Conservation (phyloP, 2,113 vertebrate genomes). For the Saccopteryx bilineata region DNA sequence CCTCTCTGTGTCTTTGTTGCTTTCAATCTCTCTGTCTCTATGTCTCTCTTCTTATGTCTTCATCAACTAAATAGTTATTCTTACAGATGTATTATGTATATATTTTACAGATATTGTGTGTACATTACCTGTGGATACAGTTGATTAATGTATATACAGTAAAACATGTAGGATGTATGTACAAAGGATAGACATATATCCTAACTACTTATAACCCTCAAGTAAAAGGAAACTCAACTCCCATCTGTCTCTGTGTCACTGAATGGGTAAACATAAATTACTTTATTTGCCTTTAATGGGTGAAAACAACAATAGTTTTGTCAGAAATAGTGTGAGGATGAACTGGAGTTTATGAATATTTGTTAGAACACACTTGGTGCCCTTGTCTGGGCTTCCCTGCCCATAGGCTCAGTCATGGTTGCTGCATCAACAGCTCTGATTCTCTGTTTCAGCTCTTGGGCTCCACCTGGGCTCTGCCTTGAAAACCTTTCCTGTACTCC, state of each 20-base stretch:
- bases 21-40: neutral
- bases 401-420: neutral
- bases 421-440: neutral
- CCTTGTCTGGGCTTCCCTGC: neutral
- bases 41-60: neutral
- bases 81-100: neutral
- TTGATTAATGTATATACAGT: neutral
- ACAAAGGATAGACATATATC: neutral
- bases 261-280: neutral
- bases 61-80: constrained; percentile 8
- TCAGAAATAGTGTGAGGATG: constrained; percentile 18
- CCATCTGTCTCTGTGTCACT: neutral
- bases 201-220: neutral
- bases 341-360: neutral
- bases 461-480: neutral
- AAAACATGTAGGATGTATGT: neutral
- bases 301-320: neutral
- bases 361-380: neutral
- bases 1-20: neutral
- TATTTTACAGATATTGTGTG: neutral
- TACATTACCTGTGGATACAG: neutral
- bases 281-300: neutral
- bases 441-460: neutral
- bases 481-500: neutral
- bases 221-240: neutral